phyloP scores from a whole-genome alignment of 2,888 invertebrate genomes.

The Allacma fusca region DNA sequence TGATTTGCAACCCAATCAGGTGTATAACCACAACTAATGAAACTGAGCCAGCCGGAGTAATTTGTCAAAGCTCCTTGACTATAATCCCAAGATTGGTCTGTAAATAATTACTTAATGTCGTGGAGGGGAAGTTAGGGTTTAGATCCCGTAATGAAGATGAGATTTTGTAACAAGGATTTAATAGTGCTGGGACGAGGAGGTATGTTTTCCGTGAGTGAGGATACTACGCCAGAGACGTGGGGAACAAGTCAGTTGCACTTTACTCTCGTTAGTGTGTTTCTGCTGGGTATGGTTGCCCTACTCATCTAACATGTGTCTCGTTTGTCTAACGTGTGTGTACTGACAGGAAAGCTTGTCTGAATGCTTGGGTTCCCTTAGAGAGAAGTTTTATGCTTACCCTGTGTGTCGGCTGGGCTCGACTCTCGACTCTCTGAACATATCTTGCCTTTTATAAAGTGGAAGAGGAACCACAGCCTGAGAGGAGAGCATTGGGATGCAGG shows the following conservation, averaged over 20 bases:
- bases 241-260: neutral
- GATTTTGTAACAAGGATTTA: too few relatives aligned
- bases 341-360: conserved; percentile 5
- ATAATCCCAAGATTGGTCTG: too few relatives aligned
- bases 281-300: neutral
- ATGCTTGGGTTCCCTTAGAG: neutral
- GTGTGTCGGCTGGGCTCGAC: neutral
- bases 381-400: neutral
- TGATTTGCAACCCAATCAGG: too few relatives aligned
- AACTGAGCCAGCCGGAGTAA: too few relatives aligned
- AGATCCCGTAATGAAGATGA: too few relatives aligned
- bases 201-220: too few relatives aligned
- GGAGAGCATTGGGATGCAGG: neutral
- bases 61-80: too few relatives aligned
- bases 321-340: conserved; percentile 2
- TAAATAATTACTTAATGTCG: too few relatives aligned
- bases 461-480: neutral
- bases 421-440: neutral
- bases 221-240: neutral
- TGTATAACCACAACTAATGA: too few relatives aligned
- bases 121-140: too few relatives aligned
- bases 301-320: conserved; percentile 9
- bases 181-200: too few relatives aligned
- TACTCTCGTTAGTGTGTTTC: too few relatives aligned
- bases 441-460: neutral